These are phyloP conservation scores for Tokudaia muenninki DNA, from an alignment of 2,797 vertebrate species.

Conservation along the genomic window DNA sequence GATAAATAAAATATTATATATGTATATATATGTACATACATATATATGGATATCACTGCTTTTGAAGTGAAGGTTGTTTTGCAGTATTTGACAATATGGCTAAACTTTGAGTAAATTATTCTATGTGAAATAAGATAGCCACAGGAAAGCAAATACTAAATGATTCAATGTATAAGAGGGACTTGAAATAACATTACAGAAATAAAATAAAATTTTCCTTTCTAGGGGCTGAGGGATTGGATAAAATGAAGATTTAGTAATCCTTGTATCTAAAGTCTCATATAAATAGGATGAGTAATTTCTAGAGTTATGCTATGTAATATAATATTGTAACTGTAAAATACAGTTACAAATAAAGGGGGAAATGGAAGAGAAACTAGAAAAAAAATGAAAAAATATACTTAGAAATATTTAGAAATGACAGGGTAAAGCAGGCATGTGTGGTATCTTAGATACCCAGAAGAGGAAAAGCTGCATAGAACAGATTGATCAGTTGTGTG, in stretches of 20 bases:
- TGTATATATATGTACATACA: background rate
- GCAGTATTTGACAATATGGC: too few relatives aligned
- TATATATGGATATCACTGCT: background rate
- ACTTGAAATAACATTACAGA: background rate
- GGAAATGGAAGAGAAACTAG: background rate
- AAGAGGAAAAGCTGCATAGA: slow-evolving; percentile 16
- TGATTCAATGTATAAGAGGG: background rate
- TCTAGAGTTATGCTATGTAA: background rate
- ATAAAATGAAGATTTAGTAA: background rate
- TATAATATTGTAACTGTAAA: background rate
- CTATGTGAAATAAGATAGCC: background rate
- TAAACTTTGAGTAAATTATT: background rate
- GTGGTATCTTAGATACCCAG: background rate
- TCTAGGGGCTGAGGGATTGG: background rate
- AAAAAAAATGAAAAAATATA: background rate
- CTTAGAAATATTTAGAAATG: background rate
- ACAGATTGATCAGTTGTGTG: background rate
- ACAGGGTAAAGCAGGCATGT: background rate
- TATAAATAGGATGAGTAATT: background rate
- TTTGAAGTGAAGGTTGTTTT: background rate
- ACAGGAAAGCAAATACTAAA: background rate
- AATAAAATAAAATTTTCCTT: background rate
- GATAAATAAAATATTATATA: background rate
- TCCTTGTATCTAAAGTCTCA: background rate
- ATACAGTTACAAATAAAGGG: background rate